Evolutionary conservation across 1,140 invertebrate species (phyloP).

Genomic region (Vollenhovia emeryi): DNA sequence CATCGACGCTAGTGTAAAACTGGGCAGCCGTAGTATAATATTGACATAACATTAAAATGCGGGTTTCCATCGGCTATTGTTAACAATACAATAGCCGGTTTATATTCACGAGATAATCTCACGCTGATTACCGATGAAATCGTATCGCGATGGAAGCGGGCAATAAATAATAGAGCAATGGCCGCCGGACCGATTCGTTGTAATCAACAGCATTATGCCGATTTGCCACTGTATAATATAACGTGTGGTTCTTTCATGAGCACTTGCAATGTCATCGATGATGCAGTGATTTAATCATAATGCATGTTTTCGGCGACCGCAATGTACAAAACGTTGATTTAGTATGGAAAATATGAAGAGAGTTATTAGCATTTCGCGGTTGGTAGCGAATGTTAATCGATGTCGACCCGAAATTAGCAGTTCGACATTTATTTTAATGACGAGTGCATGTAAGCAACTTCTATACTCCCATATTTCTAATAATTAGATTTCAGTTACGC

Average conservation of each 20-base stretch:
- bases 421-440: not conserved
- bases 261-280: conserved; percentile 42
- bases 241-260: conserved; percentile 35
- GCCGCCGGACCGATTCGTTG: conserved; percentile 7
- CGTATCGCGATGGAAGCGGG: conserved; percentile 16
- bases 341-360: conserved; percentile 29
- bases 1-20: not conserved
- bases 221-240: not conserved
- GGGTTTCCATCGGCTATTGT: conserved; percentile 47
- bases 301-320: conserved; percentile 24
- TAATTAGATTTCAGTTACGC: not conserved
- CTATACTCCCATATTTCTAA: not conserved
- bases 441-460: not conserved
- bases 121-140: conserved; percentile 48
- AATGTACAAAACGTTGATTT: conserved; percentile 41
- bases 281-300: conserved; percentile 16
- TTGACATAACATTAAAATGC: conserved; percentile 57
- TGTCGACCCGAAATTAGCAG: not conserved
- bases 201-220: conserved; percentile 44
- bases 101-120: conserved; percentile 58
- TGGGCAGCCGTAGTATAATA: conserved; percentile 34
- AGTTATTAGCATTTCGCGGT: conserved; percentile 33
- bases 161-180: conserved; percentile 43
- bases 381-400: conserved; percentile 19
- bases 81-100: conserved; percentile 53